These are phyloP conservation scores for Ginglymostoma cirratum DNA, from an alignment of 2,113 vertebrate species.

Conservation along the genomic window DNA sequence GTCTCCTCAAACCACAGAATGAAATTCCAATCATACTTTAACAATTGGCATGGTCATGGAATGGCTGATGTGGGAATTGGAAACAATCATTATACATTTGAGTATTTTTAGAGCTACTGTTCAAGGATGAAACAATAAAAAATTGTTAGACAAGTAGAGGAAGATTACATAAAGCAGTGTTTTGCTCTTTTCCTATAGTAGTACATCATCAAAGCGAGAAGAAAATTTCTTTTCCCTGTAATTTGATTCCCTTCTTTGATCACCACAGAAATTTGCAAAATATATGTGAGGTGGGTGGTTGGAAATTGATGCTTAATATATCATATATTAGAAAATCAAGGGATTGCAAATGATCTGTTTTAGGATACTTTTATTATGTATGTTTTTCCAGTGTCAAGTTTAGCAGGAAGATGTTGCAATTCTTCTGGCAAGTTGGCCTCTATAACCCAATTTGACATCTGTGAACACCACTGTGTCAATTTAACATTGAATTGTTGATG, in stretches of 20 bases:
- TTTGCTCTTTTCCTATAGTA: background rate
- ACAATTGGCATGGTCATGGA: background rate
- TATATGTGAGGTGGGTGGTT: background rate
- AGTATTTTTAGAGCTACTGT: background rate
- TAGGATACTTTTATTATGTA: background rate
- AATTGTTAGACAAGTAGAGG: background rate
- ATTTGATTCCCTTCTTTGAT: background rate
- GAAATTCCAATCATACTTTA: background rate
- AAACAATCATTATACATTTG: background rate
- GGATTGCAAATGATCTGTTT: background rate
- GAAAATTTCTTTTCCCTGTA: background rate
- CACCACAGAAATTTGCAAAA: background rate
- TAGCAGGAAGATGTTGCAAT: background rate
- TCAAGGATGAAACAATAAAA: background rate
- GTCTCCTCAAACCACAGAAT: background rate
- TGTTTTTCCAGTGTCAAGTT: background rate
- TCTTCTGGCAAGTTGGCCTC: background rate
- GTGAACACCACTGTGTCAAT: background rate
- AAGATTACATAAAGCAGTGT: background rate
- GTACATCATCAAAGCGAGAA: background rate
- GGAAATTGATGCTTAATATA: background rate
- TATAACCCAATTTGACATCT: background rate
- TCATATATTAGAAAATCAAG: background rate
- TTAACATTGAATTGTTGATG: background rate
- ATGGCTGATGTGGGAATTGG: background rate